Evolutionary conservation across 2,888 invertebrate genomes (phyloP).

Genomic region (Malthinus flaveolus): DNA sequence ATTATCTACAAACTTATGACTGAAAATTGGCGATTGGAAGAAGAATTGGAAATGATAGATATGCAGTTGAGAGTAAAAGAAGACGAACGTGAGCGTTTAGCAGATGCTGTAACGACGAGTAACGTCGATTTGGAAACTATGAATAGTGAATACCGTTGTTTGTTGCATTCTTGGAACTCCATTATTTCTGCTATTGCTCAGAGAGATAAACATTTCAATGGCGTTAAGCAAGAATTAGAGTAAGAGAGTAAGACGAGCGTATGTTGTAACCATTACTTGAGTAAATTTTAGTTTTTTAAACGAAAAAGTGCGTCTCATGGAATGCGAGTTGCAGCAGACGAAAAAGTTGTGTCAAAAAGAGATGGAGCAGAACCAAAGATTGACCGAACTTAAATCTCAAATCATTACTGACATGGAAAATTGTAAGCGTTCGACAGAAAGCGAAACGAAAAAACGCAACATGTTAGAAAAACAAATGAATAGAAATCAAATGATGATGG

Average conservation of each 20-base stretch:
- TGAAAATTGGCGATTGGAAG: constrained; percentile 72
- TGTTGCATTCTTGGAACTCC: constrained; percentile 75
- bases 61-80: constrained; percentile 70
- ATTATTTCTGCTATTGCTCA: constrained; percentile 71
- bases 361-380: constrained; percentile 67
- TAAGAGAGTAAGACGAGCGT: constrained; percentile 43
- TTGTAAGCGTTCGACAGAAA: constrained; percentile 55
- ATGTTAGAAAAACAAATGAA: constrained; percentile 60
- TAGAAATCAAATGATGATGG: constrained; percentile 61
- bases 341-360: constrained; percentile 69
- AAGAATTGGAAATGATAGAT: constrained; percentile 64
- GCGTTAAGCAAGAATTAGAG: constrained; percentile 64
- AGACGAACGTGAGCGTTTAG: constrained; percentile 62
- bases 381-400: constrained; percentile 64
- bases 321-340: constrained; percentile 65
- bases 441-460: constrained; percentile 58
- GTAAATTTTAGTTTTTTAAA: constrained; percentile 58
- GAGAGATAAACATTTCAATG: constrained; percentile 67
- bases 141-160: constrained; percentile 68
- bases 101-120: constrained; percentile 67
- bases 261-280: background rate
- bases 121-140: constrained; percentile 73
- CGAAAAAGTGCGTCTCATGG: constrained; percentile 41
- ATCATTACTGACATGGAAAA: constrained; percentile 60
- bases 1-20: constrained; percentile 68